Base-by-base conservation (phyloP, 2,797 vertebrate species). In the Oreochromis mossambicus region DNA sequence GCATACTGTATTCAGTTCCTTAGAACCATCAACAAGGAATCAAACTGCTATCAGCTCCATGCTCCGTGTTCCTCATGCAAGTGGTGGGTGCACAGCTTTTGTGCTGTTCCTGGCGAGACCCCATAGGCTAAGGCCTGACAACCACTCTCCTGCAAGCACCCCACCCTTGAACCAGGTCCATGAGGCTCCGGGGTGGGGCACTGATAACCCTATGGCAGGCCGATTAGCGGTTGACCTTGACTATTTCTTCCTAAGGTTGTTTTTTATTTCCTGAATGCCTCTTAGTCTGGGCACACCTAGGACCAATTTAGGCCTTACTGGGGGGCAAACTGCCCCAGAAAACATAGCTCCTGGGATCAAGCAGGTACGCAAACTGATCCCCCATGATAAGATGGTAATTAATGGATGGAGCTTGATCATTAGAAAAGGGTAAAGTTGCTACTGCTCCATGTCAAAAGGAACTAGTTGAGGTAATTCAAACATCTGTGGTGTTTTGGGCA, bases 391-490 rank as follows among this genome's bases (percentile, higher is more conserved):
- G 1, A 43, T 70, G 21, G 66, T 21, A 43, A 26, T 26, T 70
- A 66, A 66, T 0, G 0, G 0, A 43, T 46, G 0, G 21, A 70
- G 38, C 0, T 70, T 70, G 41, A 43, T 70, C 8, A 46, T 46
- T 70, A 43, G 66, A 8, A 41, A 70, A 43, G 2, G 32, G 38
- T 46, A 70, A 43, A 26, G 13, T 15, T 68, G n/a, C 36, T 70
- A 17, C 14, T 46, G 3, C 21, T 70, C 66, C 14, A 70, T 26
- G 41, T 70, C 14, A 46, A 70, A 46, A 70, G 38, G 66, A 0
- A 21, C 66, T 43, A 46, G 66, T 46, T 46, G 21, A 70, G 21
- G 38, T 15, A 10, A n/a, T 68, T 43, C 12, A 15, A 8, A 4
- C 38, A 68, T 68, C 63, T 68, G 8, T 10, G 66, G 66, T 43